A percentile compares a stretch with the other conserved stretches of the same genome.
phyloP scores from a whole-genome alignment of 2,888 invertebrate species.

The Pocota personata region DNA sequence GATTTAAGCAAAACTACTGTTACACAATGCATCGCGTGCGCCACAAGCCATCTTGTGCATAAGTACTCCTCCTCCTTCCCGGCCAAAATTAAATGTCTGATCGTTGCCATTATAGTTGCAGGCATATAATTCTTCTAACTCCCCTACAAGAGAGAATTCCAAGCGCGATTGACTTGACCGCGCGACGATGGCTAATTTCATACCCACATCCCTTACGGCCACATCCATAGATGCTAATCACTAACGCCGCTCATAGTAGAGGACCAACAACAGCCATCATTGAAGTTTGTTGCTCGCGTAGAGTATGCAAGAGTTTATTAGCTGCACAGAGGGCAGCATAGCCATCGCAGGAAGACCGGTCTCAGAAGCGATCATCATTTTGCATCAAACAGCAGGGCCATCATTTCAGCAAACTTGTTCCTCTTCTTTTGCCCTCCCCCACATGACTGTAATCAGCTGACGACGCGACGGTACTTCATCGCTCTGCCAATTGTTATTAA shows the following conservation, averaged over 20 bases:
- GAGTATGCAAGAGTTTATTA: conserved; percentile 45
- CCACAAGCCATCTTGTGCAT: conserved; percentile 52
- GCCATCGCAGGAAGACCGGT: conserved; percentile 19
- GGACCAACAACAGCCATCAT: neutral
- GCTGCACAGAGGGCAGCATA: conserved; percentile 15
- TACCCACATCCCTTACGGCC: conserved; percentile 64
- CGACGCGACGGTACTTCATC: conserved; percentile 10
- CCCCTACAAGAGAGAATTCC: conserved; percentile 16
- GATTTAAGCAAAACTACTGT: conserved; percentile 62
- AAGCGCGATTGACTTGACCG: conserved; percentile 51
- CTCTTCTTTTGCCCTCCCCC: neutral
- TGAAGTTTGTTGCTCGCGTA: conserved; percentile 3
- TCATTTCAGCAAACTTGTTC: conserved; percentile 20
- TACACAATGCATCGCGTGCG: conserved; percentile 67
- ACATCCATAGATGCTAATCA: conserved; percentile 69
- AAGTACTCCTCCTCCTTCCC: conserved; percentile 30
- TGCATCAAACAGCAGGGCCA: conserved; percentile 21
- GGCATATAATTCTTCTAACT: conserved; percentile 26
- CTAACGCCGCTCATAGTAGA: conserved; percentile 56
- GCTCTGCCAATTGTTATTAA: conserved; percentile 63
- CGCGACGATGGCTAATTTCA: conserved; percentile 57
- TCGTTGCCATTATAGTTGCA: conserved; percentile 53
- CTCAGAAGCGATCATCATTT: conserved; percentile 60
- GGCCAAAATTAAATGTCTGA: conserved; percentile 50
- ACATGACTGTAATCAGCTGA: conserved; percentile 41